phyloP scores from a whole-genome alignment of 2,113 vertebrate genomes.

The Rostratula benghalensis region DNA sequence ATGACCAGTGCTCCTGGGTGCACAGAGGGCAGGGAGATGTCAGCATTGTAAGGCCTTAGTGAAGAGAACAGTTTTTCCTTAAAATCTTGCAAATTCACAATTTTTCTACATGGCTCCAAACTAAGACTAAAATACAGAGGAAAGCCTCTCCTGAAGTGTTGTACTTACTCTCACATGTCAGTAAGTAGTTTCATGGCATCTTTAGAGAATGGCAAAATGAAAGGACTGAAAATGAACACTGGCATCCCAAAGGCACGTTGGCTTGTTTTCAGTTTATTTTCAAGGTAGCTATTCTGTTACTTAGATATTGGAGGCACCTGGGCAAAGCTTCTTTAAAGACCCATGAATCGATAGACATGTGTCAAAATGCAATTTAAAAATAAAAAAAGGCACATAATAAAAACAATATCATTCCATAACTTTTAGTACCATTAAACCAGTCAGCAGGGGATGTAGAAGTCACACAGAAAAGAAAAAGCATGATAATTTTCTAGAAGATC shows the following conservation, averaged over 20 bases:
- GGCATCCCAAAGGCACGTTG: neutral
- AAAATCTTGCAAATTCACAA: neutral
- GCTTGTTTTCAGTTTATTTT: constrained; percentile 1
- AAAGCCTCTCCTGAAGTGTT: neutral
- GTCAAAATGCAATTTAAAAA: constrained; percentile 49
- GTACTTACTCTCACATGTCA: neutral
- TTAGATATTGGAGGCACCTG: neutral
- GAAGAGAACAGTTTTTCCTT: neutral
- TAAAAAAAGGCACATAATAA: constrained; percentile 33
- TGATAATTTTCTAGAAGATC: constrained; percentile 49
- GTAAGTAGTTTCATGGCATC: neutral
- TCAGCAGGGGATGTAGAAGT: constrained; percentile 28
- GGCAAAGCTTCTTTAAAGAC: constrained; percentile 35
- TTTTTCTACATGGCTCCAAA: neutral
- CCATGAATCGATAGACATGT: neutral
- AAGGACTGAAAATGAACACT: neutral
- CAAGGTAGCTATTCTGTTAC: neutral
- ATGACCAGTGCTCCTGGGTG: neutral
- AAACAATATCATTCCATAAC: constrained; percentile 13
- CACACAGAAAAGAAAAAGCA: constrained; percentile 34
- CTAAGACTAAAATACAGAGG: neutral
- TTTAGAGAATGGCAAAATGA: neutral
- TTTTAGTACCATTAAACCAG: constrained; percentile 21
- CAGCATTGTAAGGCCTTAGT: neutral
- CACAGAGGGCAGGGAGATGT: neutral